phyloP scores from a whole-genome alignment of 1,140 invertebrate genomes.

The Ephestia elutella region DNA sequence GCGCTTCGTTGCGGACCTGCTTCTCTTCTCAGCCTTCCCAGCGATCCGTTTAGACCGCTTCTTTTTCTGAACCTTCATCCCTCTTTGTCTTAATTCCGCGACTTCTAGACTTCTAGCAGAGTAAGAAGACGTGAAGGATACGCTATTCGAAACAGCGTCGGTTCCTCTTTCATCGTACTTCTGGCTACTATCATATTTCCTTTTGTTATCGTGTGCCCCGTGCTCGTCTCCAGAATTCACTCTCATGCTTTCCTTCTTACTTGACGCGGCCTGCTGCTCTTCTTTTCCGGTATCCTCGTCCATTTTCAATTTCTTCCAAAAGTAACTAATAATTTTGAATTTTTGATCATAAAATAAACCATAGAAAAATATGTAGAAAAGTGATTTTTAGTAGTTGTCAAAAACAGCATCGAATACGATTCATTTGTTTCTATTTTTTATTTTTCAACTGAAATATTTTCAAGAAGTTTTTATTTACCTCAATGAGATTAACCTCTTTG shows the following conservation, averaged over 20 bases:
- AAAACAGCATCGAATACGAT: not conserved
- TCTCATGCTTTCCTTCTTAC: constrained; percentile 36
- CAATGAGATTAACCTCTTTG: no score
- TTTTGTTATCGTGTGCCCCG: constrained; percentile 21
- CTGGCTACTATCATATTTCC: constrained; percentile 12
- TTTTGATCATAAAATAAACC: constrained; percentile 16
- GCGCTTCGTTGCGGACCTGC: constrained; percentile 18
- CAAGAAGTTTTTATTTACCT: not conserved
- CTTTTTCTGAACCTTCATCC: not conserved
- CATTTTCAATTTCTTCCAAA: constrained; percentile 39
- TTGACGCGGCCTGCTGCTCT: constrained; percentile 31
- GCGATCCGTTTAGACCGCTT: not conserved
- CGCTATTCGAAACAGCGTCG: constrained; percentile 21
- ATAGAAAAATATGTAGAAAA: constrained; percentile 12
- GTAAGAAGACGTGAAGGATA: constrained; percentile 26
- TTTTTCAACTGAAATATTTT: constrained; percentile 6
- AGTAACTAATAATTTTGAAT: constrained; percentile 47
- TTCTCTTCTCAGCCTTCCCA: constrained; percentile 33
- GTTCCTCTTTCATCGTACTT: constrained; percentile 9
- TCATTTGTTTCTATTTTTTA: constrained; percentile 16
- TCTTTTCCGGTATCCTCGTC: constrained; percentile 33
- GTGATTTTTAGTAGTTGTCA: constrained; percentile 12
- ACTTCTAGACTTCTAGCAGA: constrained; percentile 28
- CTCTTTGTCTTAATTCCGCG: constrained; percentile 16
- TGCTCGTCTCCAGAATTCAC: constrained; percentile 18